phyloP scores from a whole-genome alignment of 2,797 vertebrate species.

The Eurystomus glaucurus region DNA sequence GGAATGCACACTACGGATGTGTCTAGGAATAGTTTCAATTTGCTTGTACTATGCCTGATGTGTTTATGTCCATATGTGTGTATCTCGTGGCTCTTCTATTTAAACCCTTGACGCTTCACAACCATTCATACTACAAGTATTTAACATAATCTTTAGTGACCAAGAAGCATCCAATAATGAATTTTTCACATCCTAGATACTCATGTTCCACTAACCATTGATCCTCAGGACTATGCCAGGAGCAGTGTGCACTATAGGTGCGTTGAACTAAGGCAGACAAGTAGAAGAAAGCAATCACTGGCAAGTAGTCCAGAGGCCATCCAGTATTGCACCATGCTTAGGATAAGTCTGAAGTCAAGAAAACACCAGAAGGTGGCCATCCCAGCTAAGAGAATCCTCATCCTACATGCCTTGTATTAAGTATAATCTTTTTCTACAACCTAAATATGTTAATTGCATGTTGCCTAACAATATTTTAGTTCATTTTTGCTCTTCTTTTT shows the following conservation, averaged over 20 bases:
- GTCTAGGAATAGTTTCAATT: not conserved
- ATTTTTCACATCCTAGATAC: not conserved
- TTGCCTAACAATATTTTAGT: not conserved
- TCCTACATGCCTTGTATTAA: not conserved
- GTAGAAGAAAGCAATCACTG: not conserved
- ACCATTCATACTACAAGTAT: not conserved
- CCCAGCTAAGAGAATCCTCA: not conserved
- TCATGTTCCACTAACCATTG: not conserved
- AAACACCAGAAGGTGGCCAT: not conserved
- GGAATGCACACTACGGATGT: not conserved
- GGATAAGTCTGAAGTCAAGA: not conserved
- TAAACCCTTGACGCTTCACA: not conserved
- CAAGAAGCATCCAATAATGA: not conserved
- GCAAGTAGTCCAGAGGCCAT: not conserved
- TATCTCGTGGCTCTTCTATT: not conserved
- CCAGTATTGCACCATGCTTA: accelerated
- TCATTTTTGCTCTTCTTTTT: not conserved
- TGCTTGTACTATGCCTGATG: not conserved
- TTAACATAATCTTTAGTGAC: not conserved
- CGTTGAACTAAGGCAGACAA: not conserved
- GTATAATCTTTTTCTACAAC: not conserved
- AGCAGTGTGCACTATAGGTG: not conserved
- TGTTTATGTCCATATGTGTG: not conserved
- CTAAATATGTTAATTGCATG: not conserved
- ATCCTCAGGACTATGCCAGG: not conserved